Evolutionary conservation across 2,797 vertebrate species (phyloP), one percentile per base, ranked within the genome.

Genomic region (Champsocephalus gunnari): DNA sequence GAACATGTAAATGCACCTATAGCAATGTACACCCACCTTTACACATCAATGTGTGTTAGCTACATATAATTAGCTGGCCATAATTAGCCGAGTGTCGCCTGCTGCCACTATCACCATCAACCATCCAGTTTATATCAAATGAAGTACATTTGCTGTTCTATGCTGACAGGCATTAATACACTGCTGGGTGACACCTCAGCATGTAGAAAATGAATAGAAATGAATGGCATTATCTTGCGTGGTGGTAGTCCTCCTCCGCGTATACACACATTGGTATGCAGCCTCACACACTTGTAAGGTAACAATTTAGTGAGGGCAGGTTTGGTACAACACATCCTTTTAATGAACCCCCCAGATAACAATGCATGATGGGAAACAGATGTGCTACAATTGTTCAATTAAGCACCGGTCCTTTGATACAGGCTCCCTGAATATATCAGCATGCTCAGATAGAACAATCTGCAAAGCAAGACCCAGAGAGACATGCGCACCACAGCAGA

Each of bases 331-430:
- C 78, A 67, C 70, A 63, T 73, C 58, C 34, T 67, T 66, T 61
- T 77, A 82, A 89, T 89, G 80, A 90, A 73, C 47, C 65, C 80
- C 78, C 63, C 50, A 62, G 77, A 86, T 81, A 80, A 68, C 66
- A 60, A 62, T 74, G 73, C 64, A 87, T 84, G 85, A 87, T 83
- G 84, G 79, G 82, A 80, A 87, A 74, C 82, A 88, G 77, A 90
- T 85, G 85, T 55, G 75, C 57, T 64, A 55, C 81, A 88, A 73
- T 80, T 86, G 81, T 88, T 89, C 79, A 88, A 80, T 89, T 86
- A 88, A 79, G 75, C 83, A 12, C 19, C 9, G n/a, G 57, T 67
- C 80, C 47, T 86, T 72, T 75, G 38, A 78, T 76, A 60, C 38
- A 44, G 45, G 53, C 67, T 49, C 43, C 49, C 64, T 50, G 63